Percentiles rank a stretch among this genome's conserved stretches.
These are phyloP conservation scores for Acestrorhynchus altus DNA, from an alignment of 2,797 vertebrate species.

Conservation along the genomic window DNA sequence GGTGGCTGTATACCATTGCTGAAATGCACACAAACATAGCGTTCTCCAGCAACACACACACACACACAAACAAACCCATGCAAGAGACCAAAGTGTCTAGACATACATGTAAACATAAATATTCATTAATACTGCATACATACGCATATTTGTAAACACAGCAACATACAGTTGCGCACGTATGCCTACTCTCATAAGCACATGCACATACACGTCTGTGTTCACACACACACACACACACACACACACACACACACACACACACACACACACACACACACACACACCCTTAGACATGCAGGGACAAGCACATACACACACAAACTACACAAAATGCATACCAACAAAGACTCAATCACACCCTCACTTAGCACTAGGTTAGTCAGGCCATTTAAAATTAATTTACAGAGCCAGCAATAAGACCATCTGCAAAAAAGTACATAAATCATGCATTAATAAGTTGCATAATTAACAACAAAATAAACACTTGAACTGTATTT, in stretches of 20 bases:
- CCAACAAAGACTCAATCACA: conserved; percentile 52
- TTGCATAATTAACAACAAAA: conserved; percentile 49
- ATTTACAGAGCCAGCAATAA: conserved; percentile 51
- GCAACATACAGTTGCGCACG: not conserved
- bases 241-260: not conserved
- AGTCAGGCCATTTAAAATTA: conserved; percentile 51
- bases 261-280: conserved; percentile 23
- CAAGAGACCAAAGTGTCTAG: conserved; percentile 51
- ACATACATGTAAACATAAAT: conserved; percentile 43
- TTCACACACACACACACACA: conserved; percentile 30
- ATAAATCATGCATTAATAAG: conserved; percentile 51
- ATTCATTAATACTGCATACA: conserved; percentile 62
- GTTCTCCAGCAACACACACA: conserved; percentile 86
- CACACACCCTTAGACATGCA: conserved; percentile 22
- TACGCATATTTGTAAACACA: conserved; percentile 11
- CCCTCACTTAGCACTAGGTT: conserved; percentile 54
- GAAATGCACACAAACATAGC: conserved; percentile 92
- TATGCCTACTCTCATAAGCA: not conserved
- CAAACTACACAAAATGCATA: conserved; percentile 44
- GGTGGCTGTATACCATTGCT: conserved; percentile 99
- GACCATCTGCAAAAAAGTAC: conserved; percentile 56
- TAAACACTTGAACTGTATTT: conserved; percentile 33
- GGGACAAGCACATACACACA: conserved; percentile 16
- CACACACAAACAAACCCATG: conserved; percentile 58
- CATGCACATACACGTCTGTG: conserved; percentile 1